Evolutionary conservation across 2,888 invertebrate species (phyloP), one percentile per base, ranked within the genome.

Genomic region (Mesochorus sp.): DNA sequence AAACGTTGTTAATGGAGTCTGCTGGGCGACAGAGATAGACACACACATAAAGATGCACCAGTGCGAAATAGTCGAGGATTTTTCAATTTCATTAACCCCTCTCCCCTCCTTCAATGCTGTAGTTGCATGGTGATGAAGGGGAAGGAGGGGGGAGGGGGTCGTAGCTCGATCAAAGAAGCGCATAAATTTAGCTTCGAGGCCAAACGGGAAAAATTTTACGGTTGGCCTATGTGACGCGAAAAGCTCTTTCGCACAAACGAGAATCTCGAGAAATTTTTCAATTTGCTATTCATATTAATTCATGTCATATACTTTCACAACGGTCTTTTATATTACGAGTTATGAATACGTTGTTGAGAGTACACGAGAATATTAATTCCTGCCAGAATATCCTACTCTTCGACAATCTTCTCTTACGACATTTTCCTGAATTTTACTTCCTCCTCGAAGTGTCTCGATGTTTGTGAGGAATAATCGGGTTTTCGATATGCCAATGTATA

Each of bases 1-100:
- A 55, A 74, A 66, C 39, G 64, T 73, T 73, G 51, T 70, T 78
- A 64, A 73, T 73, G 68, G 47, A 70, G 49, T 64, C 68, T 59
- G 28, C 14, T 59, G 53, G 28, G 17, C 4, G 37, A 67, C 39
- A 28, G n/a, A 0, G 51, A 28, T 39, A 31, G 19, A 34, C 1
- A 14, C 21, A 28, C n/a, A 14, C 1, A 24, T 19, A 10, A 14
- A 12, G 26, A 19, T 37, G 37, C 34, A 12, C 51, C 21, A 28
- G 55, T 44, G 57, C 51, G 49, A 62, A 72, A 81, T 72, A 53
- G 14, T 19, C 59, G 37, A 59, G 64, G 53, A 42, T 62, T 71
- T 78, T 76, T 74, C 68, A 71, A 81, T 81, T 78, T 74, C 67
- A 76, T 78, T 80, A 62, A 62, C 44, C 17, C 42, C n/a, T 67